Base-by-base conservation (phyloP, 1,140 invertebrate genomes). In the Venustaconcha ellipsiformis region DNA sequence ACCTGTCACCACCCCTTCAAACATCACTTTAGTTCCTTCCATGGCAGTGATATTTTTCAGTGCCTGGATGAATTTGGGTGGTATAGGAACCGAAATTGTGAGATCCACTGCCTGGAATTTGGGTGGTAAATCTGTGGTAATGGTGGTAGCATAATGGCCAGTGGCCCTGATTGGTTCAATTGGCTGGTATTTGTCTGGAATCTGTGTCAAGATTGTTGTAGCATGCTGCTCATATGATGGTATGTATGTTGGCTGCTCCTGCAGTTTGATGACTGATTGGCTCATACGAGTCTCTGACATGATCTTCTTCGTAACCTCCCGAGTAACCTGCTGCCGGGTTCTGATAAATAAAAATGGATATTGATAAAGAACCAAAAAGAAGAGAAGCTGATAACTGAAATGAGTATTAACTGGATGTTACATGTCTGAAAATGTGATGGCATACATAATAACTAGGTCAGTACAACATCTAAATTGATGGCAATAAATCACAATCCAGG, bases 1-100 rank as follows among this genome's bases (percentile, higher is more conserved):
- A 89, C 87, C 97, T 77, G 98, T 96, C 23, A 99, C 92, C 69
- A 97, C 93, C 78, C 96, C 97, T 90, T 99, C 97, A 87, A 99
- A 97, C 91, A 98, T 96, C 69, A 97, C 97, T 72, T 94, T 96
- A 17, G 86, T 84, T 60, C 89, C 89, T 76, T 89, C 86, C 80
- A 85, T 82, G 23, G 88, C 85, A 55, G 86, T 83, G 12, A 90
- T 84, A 67, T 83, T 88, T 71, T 86, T 89, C 74, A 90, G 74
- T 15, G 88, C 83, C 88, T 97, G 97, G 0, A 96, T 96, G 86
- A 99, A 99, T 57, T 96, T 92, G 13, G 97, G 97, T 37, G 97
- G 95, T 17, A 88, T 84, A 6, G 88, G 88, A 0, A 89, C 83
- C 64, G 85, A 82, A 67, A 89, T 87, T 12, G 84, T 88, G 63